Conservation (phyloP, 2,113 vertebrate species). For the Ammodytes marinus region DNA sequence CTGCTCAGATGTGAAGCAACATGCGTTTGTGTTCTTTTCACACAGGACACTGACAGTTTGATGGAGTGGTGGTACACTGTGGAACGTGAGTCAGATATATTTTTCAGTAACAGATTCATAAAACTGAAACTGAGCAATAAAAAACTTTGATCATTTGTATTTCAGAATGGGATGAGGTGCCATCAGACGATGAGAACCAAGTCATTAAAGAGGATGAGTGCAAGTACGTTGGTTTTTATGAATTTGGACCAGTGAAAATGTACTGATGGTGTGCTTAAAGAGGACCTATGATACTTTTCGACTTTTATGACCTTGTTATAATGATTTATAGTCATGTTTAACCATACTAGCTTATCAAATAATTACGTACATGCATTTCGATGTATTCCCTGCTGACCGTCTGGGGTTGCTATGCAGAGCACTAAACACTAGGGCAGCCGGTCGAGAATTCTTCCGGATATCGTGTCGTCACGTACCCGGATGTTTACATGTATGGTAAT, state of each 20-base stretch:
- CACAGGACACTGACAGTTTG: slow-evolving; percentile 85
- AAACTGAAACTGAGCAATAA: neutral
- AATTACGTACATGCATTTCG: too few species aligned
- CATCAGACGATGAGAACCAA: slow-evolving; percentile 77
- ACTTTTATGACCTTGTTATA: too few species aligned
- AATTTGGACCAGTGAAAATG: neutral
- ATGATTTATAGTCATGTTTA: too few species aligned
- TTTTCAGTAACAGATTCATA: neutral
- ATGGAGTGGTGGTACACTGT: slow-evolving; percentile 87
- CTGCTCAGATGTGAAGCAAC: neutral
- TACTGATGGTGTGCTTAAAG: neutral
- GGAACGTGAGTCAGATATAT: slow-evolving; percentile 75
- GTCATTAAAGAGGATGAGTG: slow-evolving; percentile 70
- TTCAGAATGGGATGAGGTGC: slow-evolving; percentile 85
- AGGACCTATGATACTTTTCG: neutral
- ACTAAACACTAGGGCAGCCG: too few species aligned
- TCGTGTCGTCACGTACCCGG: too few species aligned
- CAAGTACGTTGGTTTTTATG: slow-evolving; percentile 59
- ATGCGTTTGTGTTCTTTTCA: neutral
- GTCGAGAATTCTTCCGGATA: too few species aligned
- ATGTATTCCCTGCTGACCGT: too few species aligned
- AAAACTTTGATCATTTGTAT: neutral
- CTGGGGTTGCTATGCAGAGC: too few species aligned
- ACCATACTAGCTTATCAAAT: too few species aligned
- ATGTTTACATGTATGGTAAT: too few species aligned